phyloP scores from a whole-genome alignment of 2,797 vertebrate species.

The Sebastes minor region DNA sequence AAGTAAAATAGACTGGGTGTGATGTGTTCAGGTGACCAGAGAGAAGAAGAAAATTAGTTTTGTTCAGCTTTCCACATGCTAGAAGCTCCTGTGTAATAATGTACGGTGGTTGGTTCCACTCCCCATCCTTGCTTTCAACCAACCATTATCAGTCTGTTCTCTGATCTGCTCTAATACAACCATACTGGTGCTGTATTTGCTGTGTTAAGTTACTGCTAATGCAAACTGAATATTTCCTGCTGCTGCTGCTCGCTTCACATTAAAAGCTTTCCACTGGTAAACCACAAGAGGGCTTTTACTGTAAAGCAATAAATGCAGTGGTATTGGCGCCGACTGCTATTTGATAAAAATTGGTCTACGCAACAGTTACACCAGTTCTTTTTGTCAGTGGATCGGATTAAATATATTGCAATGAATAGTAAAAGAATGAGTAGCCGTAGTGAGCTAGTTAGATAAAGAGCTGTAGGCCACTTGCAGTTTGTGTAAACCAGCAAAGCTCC shows the following conservation, averaged over 20 bases:
- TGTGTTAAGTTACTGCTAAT: constrained; percentile 30
- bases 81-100: background rate
- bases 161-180: background rate
- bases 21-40: background rate
- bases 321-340: background rate
- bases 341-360: background rate
- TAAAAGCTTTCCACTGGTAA: constrained; percentile 25
- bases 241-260: constrained; percentile 17
- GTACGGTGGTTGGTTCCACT: background rate
- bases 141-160: background rate
- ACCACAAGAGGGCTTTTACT: constrained; percentile 42
- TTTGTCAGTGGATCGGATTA: background rate
- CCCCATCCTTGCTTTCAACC: background rate
- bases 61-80: background rate
- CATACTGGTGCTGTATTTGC: background rate
- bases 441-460: background rate
- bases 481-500: background rate
- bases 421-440: background rate
- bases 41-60: background rate
- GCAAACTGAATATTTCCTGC: constrained; percentile 27
- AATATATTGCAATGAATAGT: background rate
- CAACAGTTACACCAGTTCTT: background rate
- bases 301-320: background rate
- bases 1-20: background rate
- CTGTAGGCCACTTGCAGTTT: background rate